Conservation (phyloP, 2,113 vertebrate genomes). For the Orientallactaga bullata region DNA sequence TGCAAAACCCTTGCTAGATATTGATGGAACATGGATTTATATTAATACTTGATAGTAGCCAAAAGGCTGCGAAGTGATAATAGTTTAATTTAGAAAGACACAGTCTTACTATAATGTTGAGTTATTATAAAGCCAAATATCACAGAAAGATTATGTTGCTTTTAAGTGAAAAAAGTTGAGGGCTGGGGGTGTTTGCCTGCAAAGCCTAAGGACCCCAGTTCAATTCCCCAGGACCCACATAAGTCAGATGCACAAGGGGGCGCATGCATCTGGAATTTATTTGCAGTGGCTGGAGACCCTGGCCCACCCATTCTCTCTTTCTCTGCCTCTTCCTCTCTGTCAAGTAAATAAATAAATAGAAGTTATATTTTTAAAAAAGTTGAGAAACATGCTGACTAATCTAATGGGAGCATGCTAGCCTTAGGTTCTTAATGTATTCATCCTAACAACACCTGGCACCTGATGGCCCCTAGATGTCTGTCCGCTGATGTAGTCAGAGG, state of each 20-base stretch:
- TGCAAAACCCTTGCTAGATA: background rate
- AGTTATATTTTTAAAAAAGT: too few relatives aligned
- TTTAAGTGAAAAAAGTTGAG: slow-evolving; percentile 40
- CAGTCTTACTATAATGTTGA: background rate
- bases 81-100: background rate
- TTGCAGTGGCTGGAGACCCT: too few relatives aligned
- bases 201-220: too few relatives aligned
- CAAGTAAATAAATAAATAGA: too few relatives aligned
- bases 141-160: background rate
- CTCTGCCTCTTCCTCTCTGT: too few relatives aligned
- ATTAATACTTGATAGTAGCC: background rate
- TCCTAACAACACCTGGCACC: background rate
- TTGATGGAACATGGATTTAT: background rate
- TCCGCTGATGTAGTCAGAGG: background rate
- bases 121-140: slow-evolving; percentile 13
- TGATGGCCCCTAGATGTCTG: background rate
- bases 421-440: background rate
- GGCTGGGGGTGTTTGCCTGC: too few relatives aligned
- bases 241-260: too few relatives aligned
- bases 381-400: slow-evolving; percentile 25
- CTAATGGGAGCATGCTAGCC: background rate
- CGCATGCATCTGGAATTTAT: too few relatives aligned
- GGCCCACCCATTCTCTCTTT: too few relatives aligned
- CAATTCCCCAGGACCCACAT: too few relatives aligned
- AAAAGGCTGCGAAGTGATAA: background rate